Evolutionary conservation across 30 jellyfish, hydroid and myxozoan genomes (phyloP), one percentile per base, ranked within the genome.

Genomic region (Mastigias papua): DNA sequence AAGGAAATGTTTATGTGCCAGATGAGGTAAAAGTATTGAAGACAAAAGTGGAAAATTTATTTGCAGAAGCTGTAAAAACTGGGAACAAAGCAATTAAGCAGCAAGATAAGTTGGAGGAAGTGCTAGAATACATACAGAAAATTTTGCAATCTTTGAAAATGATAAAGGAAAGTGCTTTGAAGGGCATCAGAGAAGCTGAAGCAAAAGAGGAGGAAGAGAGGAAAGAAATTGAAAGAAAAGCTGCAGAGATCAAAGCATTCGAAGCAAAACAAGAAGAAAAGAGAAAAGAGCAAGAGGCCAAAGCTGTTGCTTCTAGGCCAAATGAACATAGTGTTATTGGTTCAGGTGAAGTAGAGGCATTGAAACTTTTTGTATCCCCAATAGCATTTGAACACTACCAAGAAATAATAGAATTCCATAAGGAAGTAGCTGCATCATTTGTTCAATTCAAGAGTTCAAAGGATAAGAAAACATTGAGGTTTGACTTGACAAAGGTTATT

Each of bases 401-500:
- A 54, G 92, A 69, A 50, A 31, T 58, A 27, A 34, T 76, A 37
- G 73, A 68, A 54, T 70, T 75, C 46, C 89, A 83, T 20, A 78
- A 27, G 62, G 77, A 78, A 42, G 32, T 83, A 11, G n/a, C 67
- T 3, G 58, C 57, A 20, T 70, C 86, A 28, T 69, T 46, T 69
- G 67, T 81, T 67, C 65, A 37, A 19, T 83, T 83, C 48, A 33
- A 61, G 11, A 35, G 80, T 0, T 72, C 37, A 4, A 37, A 35
- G 37, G 86, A 65, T 16, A 84, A 68, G 66, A 91, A 91, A 42
- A 19, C 89, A 20, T 86, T 76, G 49, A 81, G 94, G 60, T 87
- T 86, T 76, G 88, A 93, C 28, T 67, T 93, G 19, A 78, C 80
- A 46, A 88, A 88, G 57, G 97, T 78, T 22, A 69, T 93, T 20